Base-by-base conservation (phyloP, 2,113 vertebrate species). In the Leptobrachium leishanense region DNA sequence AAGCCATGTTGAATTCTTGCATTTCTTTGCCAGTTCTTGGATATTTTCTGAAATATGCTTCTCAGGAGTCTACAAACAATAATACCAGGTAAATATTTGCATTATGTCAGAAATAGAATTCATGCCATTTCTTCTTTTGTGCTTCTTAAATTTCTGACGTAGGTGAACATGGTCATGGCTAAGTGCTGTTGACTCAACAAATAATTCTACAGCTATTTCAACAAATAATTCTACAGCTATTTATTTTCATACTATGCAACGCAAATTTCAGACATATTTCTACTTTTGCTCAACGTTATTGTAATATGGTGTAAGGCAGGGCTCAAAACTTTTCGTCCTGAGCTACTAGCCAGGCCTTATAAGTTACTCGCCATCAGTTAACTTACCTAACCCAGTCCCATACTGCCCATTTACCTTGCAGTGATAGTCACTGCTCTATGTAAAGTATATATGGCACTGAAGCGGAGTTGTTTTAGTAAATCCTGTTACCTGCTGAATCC, bases 141-240 rank as follows among this genome's bases (percentile, higher is more conserved):
- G 62, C 77, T 73, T 66, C 63, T 67, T 11, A 54, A 79, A 65
- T 41, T 54, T 5, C 69, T 79, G 77, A 79, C 77, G 77, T 79
- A 79, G 43, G 63, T 55, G 41, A 79, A 50, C 39, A 62, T 73
- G 70, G 69, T 39, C 46, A 73, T 73, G 46, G 72, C 64, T 70
- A 67, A 66, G 63, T 70, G 39, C 50, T 79, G 62, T 79, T 79
- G 46, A 79, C 77, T 73, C 70, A 73, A 79, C 77, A 79, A 79
- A 74, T 79, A 79, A 73, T 73, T 66, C 77, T 73, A 57, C 42
- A 73, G 63, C 72, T 73, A 79, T 79, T 73, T 79, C 70, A 73
- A 79, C 77, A 79, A 79, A 74, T 79, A 79, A 73, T 73, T 66
- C 77, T 73, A 57, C 42, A 73, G 63, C 72, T 73, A 79, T 79